Base-by-base conservation (phyloP, 2,888 invertebrate species). In the Polydrusus pterygomalis region DNA sequence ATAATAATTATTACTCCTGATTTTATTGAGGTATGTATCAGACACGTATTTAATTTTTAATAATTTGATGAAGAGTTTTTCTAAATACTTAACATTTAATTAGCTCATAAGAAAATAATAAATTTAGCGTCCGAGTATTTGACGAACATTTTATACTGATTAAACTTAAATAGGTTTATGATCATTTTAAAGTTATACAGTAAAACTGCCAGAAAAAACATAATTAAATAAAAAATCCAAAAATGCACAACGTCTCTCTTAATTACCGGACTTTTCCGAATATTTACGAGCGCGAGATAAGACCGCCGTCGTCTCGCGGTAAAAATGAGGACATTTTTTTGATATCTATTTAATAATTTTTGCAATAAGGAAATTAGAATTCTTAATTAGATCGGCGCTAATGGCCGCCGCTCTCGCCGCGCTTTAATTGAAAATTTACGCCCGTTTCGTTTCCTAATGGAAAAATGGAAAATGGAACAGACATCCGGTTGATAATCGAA, bases 271-370 rank as follows among this genome's bases (percentile, higher is more conserved):
- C 51, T 77, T 74, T 77, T 77, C 77, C 49, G 73, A 73, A 77
- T 77, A 77, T 77, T 77, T 77, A 77, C 73, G 73, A 64, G 60
- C 47, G 30, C 47, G 49, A 69, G 77, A 77, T 77, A 77, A 77
- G 77, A 60, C 13, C 70, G 70, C 65, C 70, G 64, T 65, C 58
- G 49, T 70, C 64, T 58, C 60, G 72, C 68, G 69, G 64, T 77
- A 77, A 77, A 77, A 77, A 69, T 65, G 76, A 72, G 76, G 76
- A 77, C 73, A 77, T 71, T 75, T 77, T 74, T 76, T 78, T 75
- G 78, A 78, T 78, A 78, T 75, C 75, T 78, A 75, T 78, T 78
- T 77, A 78, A 78, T 77, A 78, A 78, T 78, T 78, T 76, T 78
- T 77, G 78, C 77, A 78, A 78, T 78, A 77, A 78, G 78, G 78